Conservation (phyloP, 2,113 vertebrate genomes). For the Clarias gariepinus region DNA sequence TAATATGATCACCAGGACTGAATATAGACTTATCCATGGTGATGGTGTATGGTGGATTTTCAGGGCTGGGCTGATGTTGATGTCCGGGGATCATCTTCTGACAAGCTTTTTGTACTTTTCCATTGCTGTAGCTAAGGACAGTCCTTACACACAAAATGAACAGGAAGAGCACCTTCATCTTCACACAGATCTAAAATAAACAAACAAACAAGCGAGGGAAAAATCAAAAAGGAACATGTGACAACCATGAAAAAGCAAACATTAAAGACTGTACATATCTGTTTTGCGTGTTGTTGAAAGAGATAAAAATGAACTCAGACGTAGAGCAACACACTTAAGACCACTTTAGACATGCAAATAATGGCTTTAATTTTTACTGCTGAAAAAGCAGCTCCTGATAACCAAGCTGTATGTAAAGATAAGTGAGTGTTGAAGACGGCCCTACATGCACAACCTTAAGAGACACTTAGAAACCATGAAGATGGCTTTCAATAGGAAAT, state of each 20-base stretch:
- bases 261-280: neutral
- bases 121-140: conserved; percentile 69
- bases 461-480: too few relatives aligned
- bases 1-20: conserved; percentile 72
- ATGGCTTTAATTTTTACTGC: neutral
- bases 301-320: neutral
- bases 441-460: neutral
- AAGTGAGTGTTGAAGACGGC: conserved; percentile 7
- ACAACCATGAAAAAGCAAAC: neutral
- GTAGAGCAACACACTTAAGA: neutral
- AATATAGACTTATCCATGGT: conserved; percentile 71
- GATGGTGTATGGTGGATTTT: conserved; percentile 68
- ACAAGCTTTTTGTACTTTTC: conserved; percentile 75
- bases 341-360: neutral
- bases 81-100: conserved; percentile 77
- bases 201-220: neutral
- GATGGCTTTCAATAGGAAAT: too few relatives aligned
- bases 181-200: conserved; percentile 64
- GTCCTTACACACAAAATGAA: conserved; percentile 33
- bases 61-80: conserved; percentile 55
- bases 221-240: neutral
- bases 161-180: conserved; percentile 39
- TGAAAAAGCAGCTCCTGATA: conserved; percentile 17
- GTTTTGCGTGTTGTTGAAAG: neutral
- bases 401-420: conserved; percentile 44